These are phyloP conservation scores for Xyrauchen texanus DNA, from an alignment of 2,113 vertebrate species.

Conservation along the genomic window DNA sequence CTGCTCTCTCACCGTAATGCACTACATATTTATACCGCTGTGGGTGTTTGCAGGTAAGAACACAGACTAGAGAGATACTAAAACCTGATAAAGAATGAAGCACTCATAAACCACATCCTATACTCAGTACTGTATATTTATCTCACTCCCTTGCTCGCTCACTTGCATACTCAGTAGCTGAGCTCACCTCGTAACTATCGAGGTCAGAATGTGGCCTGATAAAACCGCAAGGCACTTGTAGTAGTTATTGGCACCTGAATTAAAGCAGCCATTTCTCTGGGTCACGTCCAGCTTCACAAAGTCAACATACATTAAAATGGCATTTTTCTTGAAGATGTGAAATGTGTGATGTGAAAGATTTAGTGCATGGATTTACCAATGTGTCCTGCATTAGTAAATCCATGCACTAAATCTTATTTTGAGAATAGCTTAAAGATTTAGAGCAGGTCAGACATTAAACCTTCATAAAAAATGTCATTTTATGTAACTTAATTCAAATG, in stretches of 20 bases:
- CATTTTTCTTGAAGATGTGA: not conserved
- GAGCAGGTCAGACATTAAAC: not conserved
- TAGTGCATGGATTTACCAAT: too few relatives aligned
- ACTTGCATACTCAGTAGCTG: slow-evolving; percentile 24
- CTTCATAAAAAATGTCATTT: not conserved
- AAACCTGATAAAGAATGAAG: slow-evolving; percentile 30
- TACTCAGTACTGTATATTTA: slow-evolving; percentile 49
- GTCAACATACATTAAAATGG: not conserved
- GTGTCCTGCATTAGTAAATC: too few relatives aligned
- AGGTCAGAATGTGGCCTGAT: slow-evolving; percentile 51
- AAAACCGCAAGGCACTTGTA: slow-evolving; percentile 49
- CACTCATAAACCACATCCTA: slow-evolving; percentile 50
- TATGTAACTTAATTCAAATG: not conserved
- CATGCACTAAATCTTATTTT: too few relatives aligned
- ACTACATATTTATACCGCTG: slow-evolving; percentile 22
- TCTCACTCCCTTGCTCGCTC: not conserved
- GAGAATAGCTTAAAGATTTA: not conserved
- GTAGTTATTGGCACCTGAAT: slow-evolving; percentile 34
- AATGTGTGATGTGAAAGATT: not conserved
- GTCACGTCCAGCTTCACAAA: too few relatives aligned
- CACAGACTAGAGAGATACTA: slow-evolving; percentile 51
- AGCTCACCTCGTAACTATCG: slow-evolving; percentile 42
- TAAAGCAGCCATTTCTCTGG: too few relatives aligned
- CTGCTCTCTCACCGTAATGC: slow-evolving; percentile 10
- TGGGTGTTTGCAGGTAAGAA: slow-evolving; percentile 49